phyloP scores from a whole-genome alignment of 2,797 vertebrate species.

The Loriculus beryllinus region DNA sequence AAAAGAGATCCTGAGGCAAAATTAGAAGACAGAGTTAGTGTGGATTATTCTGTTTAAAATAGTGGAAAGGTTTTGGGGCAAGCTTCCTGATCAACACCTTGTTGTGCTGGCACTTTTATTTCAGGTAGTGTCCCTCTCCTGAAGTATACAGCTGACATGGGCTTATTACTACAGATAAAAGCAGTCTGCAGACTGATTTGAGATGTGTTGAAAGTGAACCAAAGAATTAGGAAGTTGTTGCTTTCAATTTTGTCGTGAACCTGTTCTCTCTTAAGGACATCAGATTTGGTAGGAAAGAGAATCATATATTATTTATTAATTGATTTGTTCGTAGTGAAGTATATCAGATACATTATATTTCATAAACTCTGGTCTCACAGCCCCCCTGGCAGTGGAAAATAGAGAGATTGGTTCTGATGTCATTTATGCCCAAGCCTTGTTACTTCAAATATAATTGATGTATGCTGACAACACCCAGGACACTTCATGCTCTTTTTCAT shows the following conservation, averaged over 20 bases:
- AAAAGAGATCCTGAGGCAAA: background rate
- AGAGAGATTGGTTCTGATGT: background rate
- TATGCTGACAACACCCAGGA: background rate
- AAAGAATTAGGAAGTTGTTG: background rate
- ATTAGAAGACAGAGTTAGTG: background rate
- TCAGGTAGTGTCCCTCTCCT: background rate
- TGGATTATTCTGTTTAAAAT: background rate
- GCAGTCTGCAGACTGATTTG: background rate
- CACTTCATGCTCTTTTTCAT: background rate
- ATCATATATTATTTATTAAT: background rate
- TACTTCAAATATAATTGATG: background rate
- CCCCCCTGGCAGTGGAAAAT: background rate
- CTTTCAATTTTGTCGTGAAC: background rate
- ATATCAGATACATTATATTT: background rate
- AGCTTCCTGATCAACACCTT: background rate
- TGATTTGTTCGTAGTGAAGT: background rate
- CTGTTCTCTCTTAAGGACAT: background rate
- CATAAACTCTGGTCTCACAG: background rate
- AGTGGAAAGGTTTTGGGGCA: background rate
- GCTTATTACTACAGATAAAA: background rate
- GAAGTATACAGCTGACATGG: background rate
- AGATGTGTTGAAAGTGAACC: background rate
- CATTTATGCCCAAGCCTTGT: background rate
- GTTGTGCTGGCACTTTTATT: background rate
- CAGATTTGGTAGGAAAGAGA: background rate